Percentiles rank a stretch among this genome's conserved stretches.
Evolutionary conservation across 2,797 vertebrate genomes (phyloP).

Genomic region (Hippopotamyrus pictus): DNA sequence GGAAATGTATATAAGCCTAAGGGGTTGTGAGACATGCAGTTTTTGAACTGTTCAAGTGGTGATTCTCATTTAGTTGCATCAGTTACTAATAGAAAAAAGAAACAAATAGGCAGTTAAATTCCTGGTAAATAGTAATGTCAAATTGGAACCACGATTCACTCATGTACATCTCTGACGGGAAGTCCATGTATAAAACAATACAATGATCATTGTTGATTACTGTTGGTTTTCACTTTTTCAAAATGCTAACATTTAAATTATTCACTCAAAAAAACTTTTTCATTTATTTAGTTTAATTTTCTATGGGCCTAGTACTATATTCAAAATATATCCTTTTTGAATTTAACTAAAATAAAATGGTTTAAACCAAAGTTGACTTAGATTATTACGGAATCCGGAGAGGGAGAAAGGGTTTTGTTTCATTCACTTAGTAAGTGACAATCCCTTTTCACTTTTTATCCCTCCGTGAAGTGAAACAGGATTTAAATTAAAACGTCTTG

Average conservation of each 20-base stretch:
- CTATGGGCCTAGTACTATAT: neutral
- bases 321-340: neutral
- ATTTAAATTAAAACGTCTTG: constrained; percentile 13
- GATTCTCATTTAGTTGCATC: too few relatives aligned
- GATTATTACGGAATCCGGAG: neutral
- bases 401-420: neutral
- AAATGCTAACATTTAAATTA: neutral
- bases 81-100: too few relatives aligned
- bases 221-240: neutral
- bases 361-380: neutral
- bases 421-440: neutral
- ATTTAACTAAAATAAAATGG: neutral
- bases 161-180: neutral
- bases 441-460: constrained; percentile 9
- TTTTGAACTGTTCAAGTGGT: too few relatives aligned
- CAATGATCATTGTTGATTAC: neutral
- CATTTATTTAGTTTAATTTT: neutral
- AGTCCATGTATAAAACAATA: neutral
- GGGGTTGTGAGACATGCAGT: too few relatives aligned
- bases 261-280: neutral
- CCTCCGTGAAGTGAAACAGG: constrained; percentile 5
- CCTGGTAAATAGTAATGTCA: too few relatives aligned
- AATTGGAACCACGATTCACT: neutral
- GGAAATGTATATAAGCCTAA: too few relatives aligned
- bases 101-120: too few relatives aligned